Percentiles rank a stretch among this genome's conserved stretches.
phyloP scores from a whole-genome alignment of 2,888 invertebrate genomes.

The Microchrysa polita region DNA sequence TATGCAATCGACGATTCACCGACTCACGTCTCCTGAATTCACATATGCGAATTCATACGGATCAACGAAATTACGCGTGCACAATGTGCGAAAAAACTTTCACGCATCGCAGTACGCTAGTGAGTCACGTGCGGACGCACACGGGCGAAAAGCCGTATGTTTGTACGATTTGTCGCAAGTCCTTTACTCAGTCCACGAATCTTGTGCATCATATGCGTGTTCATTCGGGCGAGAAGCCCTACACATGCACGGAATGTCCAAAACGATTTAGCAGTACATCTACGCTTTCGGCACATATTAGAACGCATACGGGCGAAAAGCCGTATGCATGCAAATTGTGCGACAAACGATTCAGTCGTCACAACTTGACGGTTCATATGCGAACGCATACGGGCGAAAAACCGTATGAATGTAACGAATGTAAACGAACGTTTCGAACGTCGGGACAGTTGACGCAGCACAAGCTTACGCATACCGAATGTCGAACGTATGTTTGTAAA shows the following conservation, averaged over 20 bases:
- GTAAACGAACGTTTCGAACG: conserved; percentile 61
- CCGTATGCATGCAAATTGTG: conserved; percentile 58
- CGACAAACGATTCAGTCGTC: conserved; percentile 19
- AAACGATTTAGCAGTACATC: conserved; percentile 62
- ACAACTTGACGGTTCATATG: conserved; percentile 65
- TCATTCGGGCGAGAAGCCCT: conserved; percentile 58
- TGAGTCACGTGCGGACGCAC: conserved; percentile 70
- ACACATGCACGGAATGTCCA: conserved; percentile 58
- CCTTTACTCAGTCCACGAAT: conserved; percentile 71
- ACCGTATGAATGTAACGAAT: conserved; percentile 59
- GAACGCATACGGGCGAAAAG: conserved; percentile 63
- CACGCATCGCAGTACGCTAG: conserved; percentile 70
- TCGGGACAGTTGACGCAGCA: conserved; percentile 63
- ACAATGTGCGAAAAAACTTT: conserved; percentile 69
- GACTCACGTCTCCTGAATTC: conserved; percentile 65
- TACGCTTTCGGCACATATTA: conserved; percentile 61
- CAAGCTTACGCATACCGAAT: conserved; percentile 62
- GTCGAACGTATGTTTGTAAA: conserved; percentile 64
- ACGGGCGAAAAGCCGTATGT: conserved; percentile 71
- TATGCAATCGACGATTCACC: conserved; percentile 65
- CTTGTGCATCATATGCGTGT: conserved; percentile 62
- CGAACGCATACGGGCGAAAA: conserved; percentile 67
- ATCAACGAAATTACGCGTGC: conserved; percentile 68
- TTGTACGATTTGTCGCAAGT: conserved; percentile 69
- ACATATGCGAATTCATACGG: conserved; percentile 68